These are phyloP conservation scores for Cynocephalus volans DNA, from an alignment of 2,113 vertebrate genomes.

Conservation along the genomic window DNA sequence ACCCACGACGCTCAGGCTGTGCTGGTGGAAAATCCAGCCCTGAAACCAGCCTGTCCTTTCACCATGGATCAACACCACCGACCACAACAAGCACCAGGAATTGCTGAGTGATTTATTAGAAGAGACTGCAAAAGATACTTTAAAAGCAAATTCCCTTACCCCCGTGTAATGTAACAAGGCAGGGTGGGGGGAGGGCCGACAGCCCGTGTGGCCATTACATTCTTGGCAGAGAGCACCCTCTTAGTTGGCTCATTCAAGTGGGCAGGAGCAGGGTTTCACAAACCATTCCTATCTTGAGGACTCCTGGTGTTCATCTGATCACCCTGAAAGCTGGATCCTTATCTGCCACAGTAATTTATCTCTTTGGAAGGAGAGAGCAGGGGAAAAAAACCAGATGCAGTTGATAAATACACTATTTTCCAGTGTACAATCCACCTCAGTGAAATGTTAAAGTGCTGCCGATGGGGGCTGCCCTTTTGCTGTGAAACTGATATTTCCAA, in stretches of 20 bases:
- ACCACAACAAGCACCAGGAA: slow-evolving; percentile 45
- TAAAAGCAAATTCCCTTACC: slow-evolving; percentile 75
- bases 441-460: slow-evolving; percentile 46
- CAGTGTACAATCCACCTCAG: slow-evolving; percentile 70
- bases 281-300: slow-evolving; percentile 59
- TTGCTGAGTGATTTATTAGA: slow-evolving; percentile 67
- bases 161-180: neutral
- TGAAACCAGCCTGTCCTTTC: neutral
- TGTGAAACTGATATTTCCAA: slow-evolving; percentile 69
- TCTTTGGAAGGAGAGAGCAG: slow-evolving; percentile 82
- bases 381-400: slow-evolving; percentile 58
- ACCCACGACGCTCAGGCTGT: neutral
- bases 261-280: slow-evolving; percentile 76
- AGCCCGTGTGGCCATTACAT: neutral
- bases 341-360: slow-evolving; percentile 84
- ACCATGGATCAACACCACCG: neutral
- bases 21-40: neutral
- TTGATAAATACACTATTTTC: slow-evolving; percentile 77
- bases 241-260: slow-evolving; percentile 31
- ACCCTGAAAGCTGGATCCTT: slow-evolving; percentile 81
- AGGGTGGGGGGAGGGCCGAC: neutral
- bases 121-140: slow-evolving; percentile 80
- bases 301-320: slow-evolving; percentile 83
- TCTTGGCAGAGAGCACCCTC: slow-evolving; percentile 68
- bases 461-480: slow-evolving; percentile 7